Conservation (phyloP, 2,888 invertebrate species). For the Hemithea aestivaria region DNA sequence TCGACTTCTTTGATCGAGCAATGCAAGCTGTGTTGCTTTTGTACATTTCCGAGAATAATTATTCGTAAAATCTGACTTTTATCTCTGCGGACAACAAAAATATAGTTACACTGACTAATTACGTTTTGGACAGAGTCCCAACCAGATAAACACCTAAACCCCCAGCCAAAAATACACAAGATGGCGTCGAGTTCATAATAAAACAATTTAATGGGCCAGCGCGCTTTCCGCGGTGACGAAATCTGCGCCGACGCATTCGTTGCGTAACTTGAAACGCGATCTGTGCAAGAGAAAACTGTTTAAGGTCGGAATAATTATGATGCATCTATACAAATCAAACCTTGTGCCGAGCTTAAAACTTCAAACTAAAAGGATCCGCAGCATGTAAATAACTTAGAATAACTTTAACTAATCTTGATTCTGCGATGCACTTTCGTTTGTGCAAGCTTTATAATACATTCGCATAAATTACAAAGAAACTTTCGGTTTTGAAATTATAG, state of each 20-base stretch:
- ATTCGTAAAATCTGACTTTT: constrained; percentile 26
- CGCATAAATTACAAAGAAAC: constrained; percentile 5
- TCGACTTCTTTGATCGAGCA: constrained; percentile 3
- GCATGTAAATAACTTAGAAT: constrained; percentile 4
- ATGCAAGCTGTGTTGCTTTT: constrained; percentile 9
- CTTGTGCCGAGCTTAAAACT: constrained; percentile 23
- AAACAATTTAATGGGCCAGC: constrained; percentile 80
- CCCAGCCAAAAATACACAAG: constrained; percentile 77
- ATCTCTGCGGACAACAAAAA: constrained; percentile 50
- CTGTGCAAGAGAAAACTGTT: constrained; percentile 67
- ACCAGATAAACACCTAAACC: constrained; percentile 77
- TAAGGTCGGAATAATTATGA: constrained; percentile 65
- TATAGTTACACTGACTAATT: constrained; percentile 72
- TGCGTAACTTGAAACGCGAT: constrained; percentile 74
- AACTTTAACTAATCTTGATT: constrained; percentile 8
- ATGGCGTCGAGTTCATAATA: constrained; percentile 79
- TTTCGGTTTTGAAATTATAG: constrained; percentile 14
- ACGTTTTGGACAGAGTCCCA: constrained; percentile 75
- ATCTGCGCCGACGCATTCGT: constrained; percentile 73
- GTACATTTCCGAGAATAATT: constrained; percentile 1
- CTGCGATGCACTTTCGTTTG: constrained; percentile 12
- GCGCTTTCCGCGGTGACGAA: constrained; percentile 79
- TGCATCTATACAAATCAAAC: constrained; percentile 35
- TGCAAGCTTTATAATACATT: constrained; percentile 9
- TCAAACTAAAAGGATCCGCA: constrained; percentile 14